Percentiles rank a stretch among this genome's conserved stretches.
phyloP scores from a whole-genome alignment of 2,888 invertebrate species.

The Athetis lepigone region DNA sequence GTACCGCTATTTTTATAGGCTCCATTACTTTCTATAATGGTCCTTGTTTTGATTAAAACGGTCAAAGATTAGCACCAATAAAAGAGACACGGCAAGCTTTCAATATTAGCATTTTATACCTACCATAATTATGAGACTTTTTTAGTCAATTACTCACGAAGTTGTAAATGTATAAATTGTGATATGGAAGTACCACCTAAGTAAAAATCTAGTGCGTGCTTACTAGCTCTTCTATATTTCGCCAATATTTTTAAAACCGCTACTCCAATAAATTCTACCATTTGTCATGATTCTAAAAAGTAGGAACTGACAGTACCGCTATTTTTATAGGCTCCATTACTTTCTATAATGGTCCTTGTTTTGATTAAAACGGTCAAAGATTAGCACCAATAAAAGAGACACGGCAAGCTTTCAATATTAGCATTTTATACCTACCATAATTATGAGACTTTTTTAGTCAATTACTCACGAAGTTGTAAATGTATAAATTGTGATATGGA shows the following conservation, averaged over 20 bases:
- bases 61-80: slow-evolving; percentile 1
- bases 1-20: not conserved
- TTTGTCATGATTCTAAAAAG: not conserved
- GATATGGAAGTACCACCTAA: not conserved
- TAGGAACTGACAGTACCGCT: not conserved
- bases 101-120: slow-evolving; percentile 30
- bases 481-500: slow-evolving; percentile 9
- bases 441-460: not conserved
- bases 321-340: not conserved
- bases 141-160: not conserved
- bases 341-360: slow-evolving; percentile 21
- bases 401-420: slow-evolving; percentile 1
- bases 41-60: slow-evolving; percentile 17
- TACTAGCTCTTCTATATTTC: not conserved
- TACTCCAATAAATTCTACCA: not conserved
- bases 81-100: not conserved
- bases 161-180: slow-evolving; percentile 16
- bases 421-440: slow-evolving; percentile 31
- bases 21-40: slow-evolving; percentile 9
- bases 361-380: slow-evolving; percentile 7
- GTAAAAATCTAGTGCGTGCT: too few relatives aligned
- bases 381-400: not conserved
- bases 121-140: slow-evolving; percentile 7
- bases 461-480: not conserved
- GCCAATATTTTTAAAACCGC: not conserved